A percentile compares a stretch with the other conserved stretches of the same genome.
These are phyloP conservation scores for Oxygymnocypris stewartii DNA, from an alignment of 2,113 vertebrate species.

Conservation along the genomic window DNA sequence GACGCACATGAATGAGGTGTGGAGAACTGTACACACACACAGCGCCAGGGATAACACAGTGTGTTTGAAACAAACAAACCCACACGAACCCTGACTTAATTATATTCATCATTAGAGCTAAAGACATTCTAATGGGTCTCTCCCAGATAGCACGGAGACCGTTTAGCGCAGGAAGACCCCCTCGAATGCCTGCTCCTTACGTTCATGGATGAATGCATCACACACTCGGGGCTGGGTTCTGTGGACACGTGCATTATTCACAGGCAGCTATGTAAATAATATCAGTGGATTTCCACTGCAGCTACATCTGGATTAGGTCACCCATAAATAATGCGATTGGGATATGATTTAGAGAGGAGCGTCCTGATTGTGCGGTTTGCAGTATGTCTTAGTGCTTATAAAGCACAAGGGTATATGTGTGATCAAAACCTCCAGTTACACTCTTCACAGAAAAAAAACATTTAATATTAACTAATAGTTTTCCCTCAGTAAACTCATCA, in stretches of 20 bases:
- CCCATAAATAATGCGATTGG: conserved; percentile 24
- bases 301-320: conserved; percentile 5
- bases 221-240: conserved; percentile 28
- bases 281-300: conserved; percentile 30
- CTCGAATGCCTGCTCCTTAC: background rate
- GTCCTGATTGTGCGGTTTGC: conserved; percentile 18
- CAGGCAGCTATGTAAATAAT: conserved; percentile 37
- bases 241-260: conserved; percentile 16
- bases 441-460: background rate
- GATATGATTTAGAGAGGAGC: background rate
- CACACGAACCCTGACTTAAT: conserved; percentile 15
- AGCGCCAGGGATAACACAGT: background rate
- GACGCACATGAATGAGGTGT: background rate
- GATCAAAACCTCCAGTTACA: background rate
- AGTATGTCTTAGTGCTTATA: background rate
- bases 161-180: conserved; percentile 20
- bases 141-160: conserved; percentile 27
- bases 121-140: conserved; percentile 35
- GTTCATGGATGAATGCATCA: conserved; percentile 17
- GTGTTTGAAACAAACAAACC: background rate
- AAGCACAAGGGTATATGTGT: background rate
- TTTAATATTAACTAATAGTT: no score
- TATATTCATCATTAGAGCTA: conserved; percentile 42
- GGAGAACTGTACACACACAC: background rate
- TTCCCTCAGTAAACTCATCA: no score